Conservation (phyloP, 2,888 invertebrate species). For the Drosophila testacea region DNA sequence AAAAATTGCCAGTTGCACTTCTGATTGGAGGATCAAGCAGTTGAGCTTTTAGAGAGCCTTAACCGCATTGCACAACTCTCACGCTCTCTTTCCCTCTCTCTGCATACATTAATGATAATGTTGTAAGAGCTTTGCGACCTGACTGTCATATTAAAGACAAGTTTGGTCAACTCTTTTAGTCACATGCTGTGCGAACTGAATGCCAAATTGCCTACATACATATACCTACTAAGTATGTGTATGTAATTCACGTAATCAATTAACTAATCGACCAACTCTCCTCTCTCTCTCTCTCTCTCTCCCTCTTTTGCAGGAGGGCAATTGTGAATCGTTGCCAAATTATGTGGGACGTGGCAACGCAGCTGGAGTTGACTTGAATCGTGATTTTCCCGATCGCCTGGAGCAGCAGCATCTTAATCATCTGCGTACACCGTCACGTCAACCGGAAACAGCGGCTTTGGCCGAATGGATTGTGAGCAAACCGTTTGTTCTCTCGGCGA, state of each 20-base stretch:
- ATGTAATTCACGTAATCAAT: conserved; percentile 39
- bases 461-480: conserved; percentile 95
- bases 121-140: conserved; percentile 55
- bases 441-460: conserved; percentile 95
- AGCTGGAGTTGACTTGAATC: conserved; percentile 92
- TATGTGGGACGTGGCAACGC: conserved; percentile 93
- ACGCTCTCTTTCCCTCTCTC: conserved; percentile 5
- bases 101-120: conserved; percentile 22
- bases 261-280: conserved; percentile 35
- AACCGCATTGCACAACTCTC: conserved; percentile 12
- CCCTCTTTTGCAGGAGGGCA: conserved; percentile 89
- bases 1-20: conserved; percentile 13
- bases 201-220: conserved; percentile 32
- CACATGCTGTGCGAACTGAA: conserved; percentile 23
- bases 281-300: conserved; percentile 19
- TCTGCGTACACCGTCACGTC: conserved; percentile 86
- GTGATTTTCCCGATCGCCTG: conserved; percentile 97
- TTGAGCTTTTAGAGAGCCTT: conserved; percentile 8
- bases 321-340: conserved; percentile 89
- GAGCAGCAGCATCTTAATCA: conserved; percentile 85
- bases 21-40: conserved; percentile 23
- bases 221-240: background rate
- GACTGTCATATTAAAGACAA: conserved; percentile 66
- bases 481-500: conserved; percentile 97
- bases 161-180: conserved; percentile 58